These are phyloP conservation scores for Idris sp. DNA, from an alignment of 1,140 invertebrate genomes.

Conservation along the genomic window DNA sequence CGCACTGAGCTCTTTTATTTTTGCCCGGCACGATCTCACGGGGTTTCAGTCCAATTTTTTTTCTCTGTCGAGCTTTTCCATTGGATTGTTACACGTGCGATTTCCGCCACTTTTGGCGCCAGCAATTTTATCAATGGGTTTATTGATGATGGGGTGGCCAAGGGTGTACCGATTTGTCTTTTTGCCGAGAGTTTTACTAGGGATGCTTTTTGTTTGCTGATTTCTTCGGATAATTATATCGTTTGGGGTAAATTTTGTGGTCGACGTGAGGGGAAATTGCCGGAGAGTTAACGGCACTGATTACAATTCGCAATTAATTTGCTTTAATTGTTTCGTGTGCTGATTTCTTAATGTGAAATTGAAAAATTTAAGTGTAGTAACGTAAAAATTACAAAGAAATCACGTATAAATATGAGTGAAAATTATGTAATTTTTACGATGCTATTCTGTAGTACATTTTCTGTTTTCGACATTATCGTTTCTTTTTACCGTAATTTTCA, in stretches of 20 bases:
- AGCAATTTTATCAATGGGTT: slow-evolving; percentile 38
- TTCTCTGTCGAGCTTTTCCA: slow-evolving; percentile 13
- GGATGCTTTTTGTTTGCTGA: slow-evolving; percentile 6
- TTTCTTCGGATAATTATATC: slow-evolving; percentile 21
- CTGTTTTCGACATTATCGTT: no score
- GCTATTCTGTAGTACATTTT: no score
- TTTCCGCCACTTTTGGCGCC: slow-evolving; percentile 35
- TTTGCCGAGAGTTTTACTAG: slow-evolving; percentile 5
- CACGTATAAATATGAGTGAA: no score
- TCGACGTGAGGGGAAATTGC: no score
- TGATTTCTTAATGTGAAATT: no score
- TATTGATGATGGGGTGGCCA: slow-evolving; percentile 19
- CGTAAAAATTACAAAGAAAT: no score
- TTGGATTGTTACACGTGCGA: slow-evolving; percentile 46
- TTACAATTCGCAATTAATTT: no score
- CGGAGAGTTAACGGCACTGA: no score
- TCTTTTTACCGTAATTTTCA: no score
- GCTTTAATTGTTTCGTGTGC: no score
- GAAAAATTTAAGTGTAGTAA: no score
- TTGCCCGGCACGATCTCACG: slow-evolving; percentile 17
- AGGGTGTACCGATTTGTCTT: slow-evolving; percentile 18
- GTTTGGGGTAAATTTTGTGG: neutral
- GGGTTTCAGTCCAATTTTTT: slow-evolving; percentile 16
- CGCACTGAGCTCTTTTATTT: slow-evolving; percentile 25
- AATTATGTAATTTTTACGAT: no score